These are phyloP conservation scores for Caenorhabditis sp. DNA, from an alignment of 2,888 invertebrate species.

Conservation along the genomic window DNA sequence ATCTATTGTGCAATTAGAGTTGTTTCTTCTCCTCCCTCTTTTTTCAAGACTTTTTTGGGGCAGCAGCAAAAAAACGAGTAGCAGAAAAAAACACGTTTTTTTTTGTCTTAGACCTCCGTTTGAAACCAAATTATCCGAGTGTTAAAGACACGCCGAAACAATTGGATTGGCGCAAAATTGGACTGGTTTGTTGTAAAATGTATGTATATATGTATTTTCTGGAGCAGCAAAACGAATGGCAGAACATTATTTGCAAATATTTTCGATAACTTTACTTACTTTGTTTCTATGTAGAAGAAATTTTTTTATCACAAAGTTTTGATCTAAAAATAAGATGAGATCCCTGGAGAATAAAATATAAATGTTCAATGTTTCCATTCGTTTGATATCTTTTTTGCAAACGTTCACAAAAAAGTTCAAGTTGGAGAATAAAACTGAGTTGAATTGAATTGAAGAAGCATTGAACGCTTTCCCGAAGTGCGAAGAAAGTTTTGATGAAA, in stretches of 20 bases:
- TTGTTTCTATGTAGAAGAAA: no score
- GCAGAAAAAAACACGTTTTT: no score
- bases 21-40: not conserved
- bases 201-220: constrained; percentile 33
- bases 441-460: not conserved
- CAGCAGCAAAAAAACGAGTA: not conserved
- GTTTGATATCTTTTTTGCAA: not conserved
- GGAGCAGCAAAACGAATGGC: constrained; percentile 15
- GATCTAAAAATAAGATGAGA: not conserved
- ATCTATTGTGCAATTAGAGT: constrained; percentile 38
- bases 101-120: constrained; percentile 4
- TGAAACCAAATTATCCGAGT: not conserved
- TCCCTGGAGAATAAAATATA: not conserved
- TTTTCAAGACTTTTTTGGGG: not conserved
- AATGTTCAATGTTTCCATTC: not conserved
- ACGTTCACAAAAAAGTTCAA: no score
- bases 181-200: constrained; percentile 15
- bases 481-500: not conserved
- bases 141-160: constrained; percentile 7
- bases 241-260: no score
- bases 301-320: not conserved
- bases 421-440: no score
- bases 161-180: not conserved
- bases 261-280: no score
- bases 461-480: not conserved